Base-by-base conservation (phyloP, 2,797 vertebrate genomes). In the Acrossocheilus wenchowensis region DNA sequence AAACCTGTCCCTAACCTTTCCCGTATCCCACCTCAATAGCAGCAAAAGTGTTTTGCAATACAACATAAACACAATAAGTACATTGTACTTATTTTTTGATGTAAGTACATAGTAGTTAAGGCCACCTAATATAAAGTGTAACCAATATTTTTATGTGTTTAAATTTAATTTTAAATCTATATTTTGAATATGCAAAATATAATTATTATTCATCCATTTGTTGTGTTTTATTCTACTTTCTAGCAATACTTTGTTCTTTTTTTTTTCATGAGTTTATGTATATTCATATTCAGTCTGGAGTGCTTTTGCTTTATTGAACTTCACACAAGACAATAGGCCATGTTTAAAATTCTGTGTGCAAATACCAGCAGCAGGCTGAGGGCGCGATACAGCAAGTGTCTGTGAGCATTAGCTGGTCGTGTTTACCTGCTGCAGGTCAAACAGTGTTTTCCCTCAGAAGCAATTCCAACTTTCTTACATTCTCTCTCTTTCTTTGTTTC, bases 401-500 rank as follows among this genome's bases (percentile, higher is more conserved):
- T 57, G 39, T 81, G 34, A 68, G 39, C 71, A 68, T 36, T 68
- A 68, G 78, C 41, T 30, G 54, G 54, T 19, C 36, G 19, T 62
- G 77, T 57, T 72, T 72, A 82, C 66, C 50, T 57, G 23, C 23
- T 26, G 81, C 50, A 41, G 66, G 69, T 73, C 71, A 75, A 83
- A 75, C 15, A 4, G 39, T 10, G 9, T 78, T 68, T 43, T 68
- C 34, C 48, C 6, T 36, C 4, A 74, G 41, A 64, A 36, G 11
- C 34, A 2, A 68, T 6, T 89, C 54, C 66, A 50, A 23, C 17
- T 48, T 48, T 7, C 48, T 79, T 39, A 62, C 62, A 62, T 23
- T 54, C 26, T 26, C 36, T 90, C 88, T 89, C 23, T 86, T 82
- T 84, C 21, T 90, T 36, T 84, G 21, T 83, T 7, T 79, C 48